Percentiles rank a stretch among this genome's conserved stretches.
These are phyloP conservation scores for Venustoraphidia nigricollis DNA, from an alignment of 2,888 invertebrate genomes.

Conservation along the genomic window DNA sequence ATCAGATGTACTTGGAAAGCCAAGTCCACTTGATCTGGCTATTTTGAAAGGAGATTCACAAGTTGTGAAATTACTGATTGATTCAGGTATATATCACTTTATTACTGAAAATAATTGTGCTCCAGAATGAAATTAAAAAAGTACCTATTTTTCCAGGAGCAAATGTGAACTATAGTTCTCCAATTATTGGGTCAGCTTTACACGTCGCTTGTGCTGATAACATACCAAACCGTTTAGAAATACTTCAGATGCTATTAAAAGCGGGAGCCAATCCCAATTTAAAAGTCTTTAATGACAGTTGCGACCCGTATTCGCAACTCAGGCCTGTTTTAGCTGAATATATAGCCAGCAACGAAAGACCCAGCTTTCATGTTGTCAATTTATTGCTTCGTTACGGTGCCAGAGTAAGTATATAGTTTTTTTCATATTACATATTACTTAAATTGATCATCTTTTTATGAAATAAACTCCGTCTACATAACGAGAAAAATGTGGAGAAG, in stretches of 20 bases:
- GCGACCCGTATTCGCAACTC: slow-evolving; percentile 45
- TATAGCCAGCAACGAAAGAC: slow-evolving; percentile 57
- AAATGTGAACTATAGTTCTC: slow-evolving; percentile 62
- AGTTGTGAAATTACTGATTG: slow-evolving; percentile 52
- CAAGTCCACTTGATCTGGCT: slow-evolving; percentile 69
- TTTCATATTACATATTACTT: too few species aligned
- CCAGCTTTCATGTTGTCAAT: slow-evolving; percentile 47
- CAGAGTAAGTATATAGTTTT: slow-evolving; percentile 30
- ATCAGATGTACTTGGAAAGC: slow-evolving; percentile 40
- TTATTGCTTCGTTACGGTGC: slow-evolving; percentile 63
- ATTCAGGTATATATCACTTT: slow-evolving; percentile 36
- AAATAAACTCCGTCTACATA: too few species aligned
- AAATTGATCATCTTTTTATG: too few species aligned
- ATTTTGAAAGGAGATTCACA: slow-evolving; percentile 66
- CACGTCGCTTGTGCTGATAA: slow-evolving; percentile 74
- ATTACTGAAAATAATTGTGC: background rate
- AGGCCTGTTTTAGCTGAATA: slow-evolving; percentile 73
- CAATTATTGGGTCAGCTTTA: slow-evolving; percentile 65
- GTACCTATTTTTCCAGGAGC: slow-evolving; percentile 38
- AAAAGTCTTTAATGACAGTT: slow-evolving; percentile 59
- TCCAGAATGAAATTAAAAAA: background rate
- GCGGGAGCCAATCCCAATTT: slow-evolving; percentile 62
- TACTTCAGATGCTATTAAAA: slow-evolving; percentile 42
- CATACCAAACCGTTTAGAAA: slow-evolving; percentile 46
- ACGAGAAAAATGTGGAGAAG: too few species aligned